Evolutionary conservation across 2,113 vertebrate species (phyloP).

Genomic region (Pseudopodoces humilis): DNA sequence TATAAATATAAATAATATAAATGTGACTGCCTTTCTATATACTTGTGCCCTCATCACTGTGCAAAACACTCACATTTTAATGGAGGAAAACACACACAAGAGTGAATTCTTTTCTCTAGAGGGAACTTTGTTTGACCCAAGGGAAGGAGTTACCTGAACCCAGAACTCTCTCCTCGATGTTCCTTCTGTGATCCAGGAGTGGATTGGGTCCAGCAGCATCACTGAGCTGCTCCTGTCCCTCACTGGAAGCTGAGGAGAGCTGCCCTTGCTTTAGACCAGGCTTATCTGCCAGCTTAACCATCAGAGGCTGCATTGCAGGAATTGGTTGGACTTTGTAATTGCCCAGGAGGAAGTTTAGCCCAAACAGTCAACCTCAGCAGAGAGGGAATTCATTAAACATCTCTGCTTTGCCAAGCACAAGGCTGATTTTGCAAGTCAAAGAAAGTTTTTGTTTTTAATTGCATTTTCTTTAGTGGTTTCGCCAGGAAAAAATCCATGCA

Average conservation of each 20-base stretch:
- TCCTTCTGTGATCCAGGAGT: neutral
- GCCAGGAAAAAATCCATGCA: neutral
- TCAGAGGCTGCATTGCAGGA: neutral
- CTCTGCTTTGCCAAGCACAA: slow-evolving; percentile 4
- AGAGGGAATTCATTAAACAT: slow-evolving; percentile 39
- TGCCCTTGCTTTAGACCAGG: neutral
- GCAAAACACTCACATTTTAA: neutral
- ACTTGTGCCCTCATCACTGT: neutral
- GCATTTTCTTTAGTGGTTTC: slow-evolving; percentile 18
- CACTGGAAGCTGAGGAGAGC: neutral
- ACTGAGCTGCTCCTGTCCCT: neutral
- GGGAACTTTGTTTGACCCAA: neutral
- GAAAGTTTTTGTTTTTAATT: neutral
- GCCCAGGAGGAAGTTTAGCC: neutral
- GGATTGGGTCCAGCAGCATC: neutral
- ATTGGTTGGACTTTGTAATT: neutral
- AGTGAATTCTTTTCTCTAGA: neutral
- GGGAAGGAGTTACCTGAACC: neutral
- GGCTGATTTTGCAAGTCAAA: slow-evolving; percentile 20
- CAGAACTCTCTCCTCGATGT: neutral
- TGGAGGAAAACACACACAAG: neutral
- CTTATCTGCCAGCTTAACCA: neutral
- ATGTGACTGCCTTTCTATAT: rapidly evolving
- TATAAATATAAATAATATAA: no score
- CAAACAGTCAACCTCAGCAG: neutral